Base-by-base conservation (phyloP, 2,113 vertebrate species). In the Cephalophus harveyi region DNA sequence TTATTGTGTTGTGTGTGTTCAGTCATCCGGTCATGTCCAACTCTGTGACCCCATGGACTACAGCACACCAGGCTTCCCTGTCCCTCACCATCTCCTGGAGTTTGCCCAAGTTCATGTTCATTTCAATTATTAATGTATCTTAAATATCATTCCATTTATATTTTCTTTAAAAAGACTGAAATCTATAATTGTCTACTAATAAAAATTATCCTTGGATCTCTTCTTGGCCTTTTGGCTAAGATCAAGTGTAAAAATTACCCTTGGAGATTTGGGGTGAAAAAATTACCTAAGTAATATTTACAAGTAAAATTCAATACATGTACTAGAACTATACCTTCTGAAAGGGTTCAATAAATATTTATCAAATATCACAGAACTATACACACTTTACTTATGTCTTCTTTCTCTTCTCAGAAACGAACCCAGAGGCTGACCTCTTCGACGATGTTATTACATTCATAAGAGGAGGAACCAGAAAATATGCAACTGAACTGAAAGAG, bases 381-480 rank as follows among this genome's bases (percentile, higher is more conserved):
- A 59, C 78, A 60, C 67, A 23, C 8, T 76, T 85, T 19, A 78
- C 40, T 64, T 57, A 60, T 36, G 5, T 91, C 9, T 4, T 88
- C 11, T 46, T 87, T 98, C 62, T 95, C 86, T 83, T 91, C 96
- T 92, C 81, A 98, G 98, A 30, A 43, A 90, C 97, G 21, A 0
- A 23, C 2, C 67, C 4, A 0, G 21, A 30, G 2, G 79, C 87
- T 0, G 52, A 79, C 50, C 0, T 99, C 62, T 99, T 99, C 95
- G 99, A 99, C 25, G 98, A 99, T 54, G 98, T 99, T 5, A 93
- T 99, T 96, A 99, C 99, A 8, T 92, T 99, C 33, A 99, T 99
- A 84, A 99, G 98, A 81, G 99, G 99, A 96, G 99, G 99, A 1
- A 98, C 97, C 40, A 57, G 98, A 16, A 90, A 96, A 19, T 97